Percentiles rank a stretch among this genome's conserved stretches.
Evolutionary conservation across 2,113 vertebrate genomes (phyloP).

Genomic region (Passer domesticus): DNA sequence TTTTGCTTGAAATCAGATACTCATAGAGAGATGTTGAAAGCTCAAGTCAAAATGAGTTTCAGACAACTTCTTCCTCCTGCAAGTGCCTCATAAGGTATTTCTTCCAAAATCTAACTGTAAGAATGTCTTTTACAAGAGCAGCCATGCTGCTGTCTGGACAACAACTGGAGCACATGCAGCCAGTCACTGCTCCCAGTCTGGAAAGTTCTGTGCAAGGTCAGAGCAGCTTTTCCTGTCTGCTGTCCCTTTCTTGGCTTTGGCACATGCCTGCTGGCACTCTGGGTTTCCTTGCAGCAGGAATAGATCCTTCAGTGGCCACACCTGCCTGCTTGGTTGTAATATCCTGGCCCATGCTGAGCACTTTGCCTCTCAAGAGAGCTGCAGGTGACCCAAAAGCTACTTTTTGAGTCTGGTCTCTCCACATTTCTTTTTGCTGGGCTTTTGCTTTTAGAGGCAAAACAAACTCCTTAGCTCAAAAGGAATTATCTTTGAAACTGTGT

Average conservation of each 20-base stretch:
- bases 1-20: neutral
- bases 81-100: neutral
- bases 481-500: neutral
- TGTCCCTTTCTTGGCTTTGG: neutral
- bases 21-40: rapidly evolving
- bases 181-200: neutral
- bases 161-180: rapidly evolving
- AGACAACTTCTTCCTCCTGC: neutral
- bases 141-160: rapidly evolving
- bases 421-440: neutral
- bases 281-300: neutral
- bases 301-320: neutral
- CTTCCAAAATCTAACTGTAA: neutral
- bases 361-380: neutral
- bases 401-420: neutral
- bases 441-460: neutral
- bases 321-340: neutral
- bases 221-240: neutral
- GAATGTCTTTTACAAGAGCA: neutral
- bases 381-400: neutral
- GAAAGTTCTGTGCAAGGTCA: rapidly evolving
- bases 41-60: neutral
- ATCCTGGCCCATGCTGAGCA: rapidly evolving
- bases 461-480: neutral
- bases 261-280: rapidly evolving